Evolutionary conservation across 2,797 vertebrate genomes (phyloP), one percentile per base, ranked within the genome.

Genomic region (Linurgus olivaceus): DNA sequence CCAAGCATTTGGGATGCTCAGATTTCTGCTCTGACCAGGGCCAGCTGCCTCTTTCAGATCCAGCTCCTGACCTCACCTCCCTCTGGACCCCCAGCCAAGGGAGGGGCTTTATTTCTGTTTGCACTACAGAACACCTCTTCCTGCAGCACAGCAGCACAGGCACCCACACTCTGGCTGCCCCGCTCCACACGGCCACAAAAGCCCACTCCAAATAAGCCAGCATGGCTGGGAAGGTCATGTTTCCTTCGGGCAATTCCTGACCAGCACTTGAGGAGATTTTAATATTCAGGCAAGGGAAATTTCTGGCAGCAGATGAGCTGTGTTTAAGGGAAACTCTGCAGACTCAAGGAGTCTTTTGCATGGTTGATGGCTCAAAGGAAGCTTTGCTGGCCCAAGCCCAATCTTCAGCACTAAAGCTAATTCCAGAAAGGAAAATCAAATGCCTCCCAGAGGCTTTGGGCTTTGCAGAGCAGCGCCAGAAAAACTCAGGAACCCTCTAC

Each of bases 361-460:
- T 2, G 5, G 94, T 67, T 20, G 10, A 92, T 0, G 3, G 94
- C 95, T 83, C 92, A 94, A 77, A 94, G 95, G 95, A 97, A 95
- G 95, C 37, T 93, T 93, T 84, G 40, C 79, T 97, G 95, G 95
- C 95, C 79, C 66, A 57, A 88, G 66, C 57, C 94, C 96, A 97
- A 96, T 37, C 85, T 92, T 94, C 91, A 95, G 94, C 95, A 59
- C 85, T 95, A 89, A 91, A 94, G 89, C 35, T 96, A 86, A 95
- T 90, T 93, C 94, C 95, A 94, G 91, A 94, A 97, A 94, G 66
- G 76, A 97, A 94, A 97, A 94, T 63, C 5, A 94, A 94, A 94
- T 81, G 70, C 51, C 85, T 94, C 95, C 73, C 47, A 20, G 76
- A 86, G 91, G 94, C 62, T 78, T 77, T 73, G 63, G 73, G 50